These are phyloP conservation scores for Perizoma affinitatum DNA, from an alignment of 2,888 invertebrate species.

Conservation along the genomic window DNA sequence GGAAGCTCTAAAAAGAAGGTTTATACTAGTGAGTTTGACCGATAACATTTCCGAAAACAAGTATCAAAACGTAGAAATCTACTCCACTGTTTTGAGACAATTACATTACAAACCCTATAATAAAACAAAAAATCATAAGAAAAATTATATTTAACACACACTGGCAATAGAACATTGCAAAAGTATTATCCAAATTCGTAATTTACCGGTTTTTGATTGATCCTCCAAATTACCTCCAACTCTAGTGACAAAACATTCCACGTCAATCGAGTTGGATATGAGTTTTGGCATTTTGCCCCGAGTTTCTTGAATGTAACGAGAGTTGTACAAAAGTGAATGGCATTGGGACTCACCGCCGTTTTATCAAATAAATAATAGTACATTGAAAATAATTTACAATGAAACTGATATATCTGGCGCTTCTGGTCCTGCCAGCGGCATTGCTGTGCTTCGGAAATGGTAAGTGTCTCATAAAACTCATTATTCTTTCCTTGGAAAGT, in stretches of 20 bases:
- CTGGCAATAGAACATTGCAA: no score
- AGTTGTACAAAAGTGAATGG: conserved; percentile 75
- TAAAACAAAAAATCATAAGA: no score
- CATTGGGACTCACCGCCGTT: conserved; percentile 55
- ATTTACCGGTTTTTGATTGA: conserved; percentile 36
- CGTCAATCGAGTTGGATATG: conserved; percentile 84
- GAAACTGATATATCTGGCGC: conserved; percentile 86
- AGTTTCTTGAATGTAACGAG: conserved; percentile 58
- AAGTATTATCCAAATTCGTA: neutral
- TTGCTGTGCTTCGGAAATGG: conserved; percentile 88
- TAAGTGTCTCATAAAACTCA: conserved; percentile 80
- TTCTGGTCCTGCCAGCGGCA: conserved; percentile 88
- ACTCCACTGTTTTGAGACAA: neutral
- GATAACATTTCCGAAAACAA: neutral
- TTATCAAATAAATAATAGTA: conserved; percentile 48
- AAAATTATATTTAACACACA: no score
- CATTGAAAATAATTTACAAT: conserved; percentile 75
- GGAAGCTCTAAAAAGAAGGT: neutral
- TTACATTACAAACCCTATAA: no score
- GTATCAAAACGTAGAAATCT: neutral
- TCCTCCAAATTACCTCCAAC: conserved; percentile 40
- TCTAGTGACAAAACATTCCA: conserved; percentile 79
- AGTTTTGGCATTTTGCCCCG: conserved; percentile 73
- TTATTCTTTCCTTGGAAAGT: conserved; percentile 44
- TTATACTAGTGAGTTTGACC: neutral